Evolutionary conservation across 2,888 invertebrate species (phyloP).

Genomic region (Hylaea fasciaria): DNA sequence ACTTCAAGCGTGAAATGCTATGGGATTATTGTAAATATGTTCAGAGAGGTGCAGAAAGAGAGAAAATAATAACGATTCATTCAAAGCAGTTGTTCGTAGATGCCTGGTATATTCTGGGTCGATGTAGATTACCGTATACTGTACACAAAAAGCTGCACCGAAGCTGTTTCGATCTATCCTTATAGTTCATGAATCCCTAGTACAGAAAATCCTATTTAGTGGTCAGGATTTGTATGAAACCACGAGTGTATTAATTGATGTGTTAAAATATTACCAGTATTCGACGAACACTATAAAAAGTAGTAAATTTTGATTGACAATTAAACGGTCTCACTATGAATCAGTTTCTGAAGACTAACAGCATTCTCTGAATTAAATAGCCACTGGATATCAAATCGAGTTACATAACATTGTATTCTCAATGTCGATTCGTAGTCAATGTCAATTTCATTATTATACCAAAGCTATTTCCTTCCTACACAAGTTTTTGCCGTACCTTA

Average conservation of each 20-base stretch:
- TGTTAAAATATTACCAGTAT: neutral
- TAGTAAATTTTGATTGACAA: too few relatives aligned
- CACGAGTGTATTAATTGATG: too few relatives aligned
- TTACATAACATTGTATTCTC: conserved; percentile 29
- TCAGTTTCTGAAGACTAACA: too few relatives aligned
- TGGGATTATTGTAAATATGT: conserved; percentile 10
- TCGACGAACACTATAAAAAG: too few relatives aligned
- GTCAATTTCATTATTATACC: conserved; percentile 22
- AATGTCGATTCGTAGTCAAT: conserved; percentile 32
- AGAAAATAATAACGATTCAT: neutral
- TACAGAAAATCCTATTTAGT: too few relatives aligned
- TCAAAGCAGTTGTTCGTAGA: neutral
- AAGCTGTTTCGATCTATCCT: too few relatives aligned
- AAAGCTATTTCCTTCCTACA: conserved; percentile 37
- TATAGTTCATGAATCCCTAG: too few relatives aligned
- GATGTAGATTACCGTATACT: too few relatives aligned
- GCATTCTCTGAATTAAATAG: neutral
- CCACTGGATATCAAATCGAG: conserved; percentile 16
- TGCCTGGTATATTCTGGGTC: too few relatives aligned
- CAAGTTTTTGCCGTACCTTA: conserved; percentile 24
- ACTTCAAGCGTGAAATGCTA: conserved; percentile 14
- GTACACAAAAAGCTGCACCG: too few relatives aligned
- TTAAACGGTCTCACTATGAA: too few relatives aligned
- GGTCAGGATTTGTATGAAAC: too few relatives aligned
- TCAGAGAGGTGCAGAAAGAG: conserved; percentile 1